Evolutionary conservation across 2,888 invertebrate genomes (phyloP).

Genomic region (Ochropleura plecta): DNA sequence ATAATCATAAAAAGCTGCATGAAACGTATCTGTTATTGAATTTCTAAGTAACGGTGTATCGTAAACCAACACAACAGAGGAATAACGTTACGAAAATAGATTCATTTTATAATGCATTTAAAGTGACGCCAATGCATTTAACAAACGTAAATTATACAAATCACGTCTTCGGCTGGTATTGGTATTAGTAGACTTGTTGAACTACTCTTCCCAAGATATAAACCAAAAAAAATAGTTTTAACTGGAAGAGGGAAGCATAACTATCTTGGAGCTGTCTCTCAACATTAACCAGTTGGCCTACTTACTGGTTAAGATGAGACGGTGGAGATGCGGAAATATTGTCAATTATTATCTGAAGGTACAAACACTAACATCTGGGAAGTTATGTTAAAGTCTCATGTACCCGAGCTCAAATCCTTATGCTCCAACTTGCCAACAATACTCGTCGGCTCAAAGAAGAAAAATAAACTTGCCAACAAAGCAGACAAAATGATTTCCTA

Average conservation of each 20-base stretch:
- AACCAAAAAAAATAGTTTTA: too few relatives aligned
- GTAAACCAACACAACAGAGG: conserved; percentile 13
- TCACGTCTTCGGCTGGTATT: neutral
- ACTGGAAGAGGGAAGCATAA: neutral
- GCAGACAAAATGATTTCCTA: neutral
- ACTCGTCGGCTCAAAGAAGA: too few relatives aligned
- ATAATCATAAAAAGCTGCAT: conserved; percentile 47
- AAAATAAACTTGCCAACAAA: too few relatives aligned
- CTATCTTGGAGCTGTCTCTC: neutral
- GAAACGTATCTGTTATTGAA: conserved; percentile 25
- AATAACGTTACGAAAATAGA: conserved; percentile 1
- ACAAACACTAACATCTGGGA: too few relatives aligned
- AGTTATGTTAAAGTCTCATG: too few relatives aligned
- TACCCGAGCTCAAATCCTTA: too few relatives aligned
- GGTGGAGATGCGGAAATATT: too few relatives aligned
- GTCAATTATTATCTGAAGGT: too few relatives aligned
- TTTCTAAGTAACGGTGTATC: conserved; percentile 7
- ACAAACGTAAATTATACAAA: conserved; percentile 4
- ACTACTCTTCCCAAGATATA: neutral
- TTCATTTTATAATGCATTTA: conserved; percentile 20
- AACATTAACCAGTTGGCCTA: too few relatives aligned
- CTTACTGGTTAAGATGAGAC: too few relatives aligned
- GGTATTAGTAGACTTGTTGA: neutral
- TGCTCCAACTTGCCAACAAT: too few relatives aligned
- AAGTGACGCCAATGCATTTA: conserved; percentile 22